These are phyloP conservation scores for Physocephala rufipes DNA, from an alignment of 2,888 invertebrate species.

Conservation along the genomic window DNA sequence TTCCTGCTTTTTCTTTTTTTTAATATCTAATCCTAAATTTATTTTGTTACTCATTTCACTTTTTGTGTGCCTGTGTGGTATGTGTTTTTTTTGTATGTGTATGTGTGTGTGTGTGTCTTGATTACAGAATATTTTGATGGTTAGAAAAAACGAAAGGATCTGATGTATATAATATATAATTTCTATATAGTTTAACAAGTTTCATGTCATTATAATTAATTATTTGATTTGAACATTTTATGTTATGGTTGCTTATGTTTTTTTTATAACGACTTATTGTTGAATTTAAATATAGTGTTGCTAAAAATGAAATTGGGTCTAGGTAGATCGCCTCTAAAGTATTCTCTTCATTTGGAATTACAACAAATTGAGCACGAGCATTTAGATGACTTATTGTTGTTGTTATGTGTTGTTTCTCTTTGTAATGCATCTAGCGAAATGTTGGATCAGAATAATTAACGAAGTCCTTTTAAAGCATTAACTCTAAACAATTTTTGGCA, in stretches of 20 bases:
- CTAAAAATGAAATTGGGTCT: slow-evolving; percentile 16
- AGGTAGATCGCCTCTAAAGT: neutral
- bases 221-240: slow-evolving; percentile 32
- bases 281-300: slow-evolving; percentile 20
- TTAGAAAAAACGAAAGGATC: slow-evolving; percentile 31
- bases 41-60: slow-evolving; percentile 14
- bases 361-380: neutral
- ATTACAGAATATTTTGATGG: slow-evolving; percentile 29
- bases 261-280: slow-evolving; percentile 24
- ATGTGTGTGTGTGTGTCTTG: slow-evolving; percentile 6
- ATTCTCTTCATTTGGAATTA: slow-evolving; percentile 8
- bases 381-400: neutral
- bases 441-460: neutral
- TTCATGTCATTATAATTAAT: slow-evolving; percentile 25
- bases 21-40: slow-evolving; percentile 25
- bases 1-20: slow-evolving; percentile 24
- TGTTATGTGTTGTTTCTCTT: too few relatives aligned
- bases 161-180: slow-evolving; percentile 33
- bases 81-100: too few relatives aligned
- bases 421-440: neutral
- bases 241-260: slow-evolving; percentile 30
- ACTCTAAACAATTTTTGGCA: slow-evolving; percentile 6
- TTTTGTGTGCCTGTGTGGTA: too few relatives aligned
- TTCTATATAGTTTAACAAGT: slow-evolving; percentile 35
- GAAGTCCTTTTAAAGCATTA: neutral